Conservation (phyloP, 2,797 vertebrate species). For the Chloroceryle inda region DNA sequence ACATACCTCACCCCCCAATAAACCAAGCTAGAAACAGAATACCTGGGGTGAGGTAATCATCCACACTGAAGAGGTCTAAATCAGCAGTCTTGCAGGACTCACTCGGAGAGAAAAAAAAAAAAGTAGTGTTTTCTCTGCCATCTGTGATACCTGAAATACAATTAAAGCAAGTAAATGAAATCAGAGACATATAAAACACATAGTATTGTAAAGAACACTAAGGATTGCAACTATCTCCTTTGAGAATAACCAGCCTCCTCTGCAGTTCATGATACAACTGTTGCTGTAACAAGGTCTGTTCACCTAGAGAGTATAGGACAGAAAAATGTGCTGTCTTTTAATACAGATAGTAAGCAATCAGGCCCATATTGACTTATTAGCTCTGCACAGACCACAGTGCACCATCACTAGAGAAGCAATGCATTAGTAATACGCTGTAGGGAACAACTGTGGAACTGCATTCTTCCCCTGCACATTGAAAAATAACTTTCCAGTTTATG, state of each 20-base stretch:
- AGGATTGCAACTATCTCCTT: background rate
- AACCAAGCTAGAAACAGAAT: background rate
- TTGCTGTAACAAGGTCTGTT: background rate
- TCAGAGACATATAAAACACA: background rate
- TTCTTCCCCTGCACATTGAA: background rate
- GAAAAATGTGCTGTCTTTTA: background rate
- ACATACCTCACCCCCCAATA: background rate
- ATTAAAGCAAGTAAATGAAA: background rate
- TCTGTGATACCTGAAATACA: background rate
- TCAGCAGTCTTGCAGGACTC: background rate
- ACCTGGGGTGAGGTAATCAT: background rate
- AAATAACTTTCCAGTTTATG: background rate
- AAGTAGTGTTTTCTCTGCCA: background rate
- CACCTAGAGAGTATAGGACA: background rate
- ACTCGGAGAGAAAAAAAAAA: background rate
- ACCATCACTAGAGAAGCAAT: background rate
- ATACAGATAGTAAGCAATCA: background rate
- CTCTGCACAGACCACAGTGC: background rate
- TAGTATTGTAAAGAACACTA: background rate
- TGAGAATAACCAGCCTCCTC: background rate
- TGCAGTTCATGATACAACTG: background rate
- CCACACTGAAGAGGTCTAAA: background rate
- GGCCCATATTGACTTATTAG: background rate
- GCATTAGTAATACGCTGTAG: background rate
- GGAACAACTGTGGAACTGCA: background rate